Evolutionary conservation across 2,888 invertebrate species (phyloP).

Genomic region (Hypercompe scribonia): DNA sequence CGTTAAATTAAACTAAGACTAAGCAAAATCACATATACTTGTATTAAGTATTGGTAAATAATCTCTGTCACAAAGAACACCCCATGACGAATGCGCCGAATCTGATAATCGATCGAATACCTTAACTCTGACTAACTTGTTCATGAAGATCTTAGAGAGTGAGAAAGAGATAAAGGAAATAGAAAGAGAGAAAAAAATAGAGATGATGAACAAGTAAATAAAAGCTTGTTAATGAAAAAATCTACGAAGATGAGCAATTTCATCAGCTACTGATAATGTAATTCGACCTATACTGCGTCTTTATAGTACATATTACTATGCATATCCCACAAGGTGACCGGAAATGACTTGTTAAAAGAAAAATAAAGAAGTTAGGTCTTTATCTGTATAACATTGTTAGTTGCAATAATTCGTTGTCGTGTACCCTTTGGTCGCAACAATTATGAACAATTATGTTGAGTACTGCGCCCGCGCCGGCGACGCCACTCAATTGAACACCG

Average conservation of each 20-base stretch:
- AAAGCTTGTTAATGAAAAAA: not conserved
- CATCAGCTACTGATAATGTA: not conserved
- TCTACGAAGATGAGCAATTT: not conserved
- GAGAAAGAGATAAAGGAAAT: not conserved
- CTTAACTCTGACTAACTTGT: not conserved
- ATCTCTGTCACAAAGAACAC: not conserved
- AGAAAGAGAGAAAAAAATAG: not conserved
- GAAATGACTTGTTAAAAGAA: not conserved
- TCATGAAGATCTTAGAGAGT: too few relatives aligned
- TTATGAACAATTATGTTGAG: conserved; percentile 67
- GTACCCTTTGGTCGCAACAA: conserved; percentile 57
- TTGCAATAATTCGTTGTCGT: conserved; percentile 38
- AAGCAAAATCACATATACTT: not conserved
- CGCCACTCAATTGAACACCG: conserved; percentile 64
- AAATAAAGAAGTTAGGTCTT: conserved; percentile 9
- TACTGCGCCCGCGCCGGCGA: conserved; percentile 44
- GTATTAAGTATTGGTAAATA: not conserved
- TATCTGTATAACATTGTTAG: conserved; percentile 24
- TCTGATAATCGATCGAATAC: not conserved
- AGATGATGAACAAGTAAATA: not conserved
- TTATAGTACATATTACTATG: not conserved
- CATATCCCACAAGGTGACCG: not conserved
- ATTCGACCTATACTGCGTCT: not conserved
- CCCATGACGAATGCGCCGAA: not conserved
- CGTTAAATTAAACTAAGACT: not conserved